Evolutionary conservation across 2,888 invertebrate genomes (phyloP), one percentile per base, ranked within the genome.

Genomic region (Bruchidius siliquastri): DNA sequence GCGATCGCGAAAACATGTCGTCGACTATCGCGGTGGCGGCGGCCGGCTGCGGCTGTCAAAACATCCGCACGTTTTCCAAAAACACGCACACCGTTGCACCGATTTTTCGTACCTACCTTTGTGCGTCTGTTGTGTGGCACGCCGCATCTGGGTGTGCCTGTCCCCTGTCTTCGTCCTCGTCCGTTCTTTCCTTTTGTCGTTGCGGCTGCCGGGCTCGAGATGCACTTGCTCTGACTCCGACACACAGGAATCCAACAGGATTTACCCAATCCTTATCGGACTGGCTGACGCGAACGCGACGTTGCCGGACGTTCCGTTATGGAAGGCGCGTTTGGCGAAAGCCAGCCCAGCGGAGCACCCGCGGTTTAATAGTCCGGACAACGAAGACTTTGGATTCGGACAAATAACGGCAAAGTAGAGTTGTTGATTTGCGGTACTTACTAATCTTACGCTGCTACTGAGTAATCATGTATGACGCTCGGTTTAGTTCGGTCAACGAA

Each of bases 111-210:
- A 84, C 85, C 84, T 84, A 88, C 89, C 88, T 89, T 89, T 89
- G 85, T 88, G 88, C 83, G 87, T 87, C 83, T 88, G 88, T 85
- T 88, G 88, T 86, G 89, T 88, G 80, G 88, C 88, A 85, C 89
- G 76, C 72, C 74, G 89, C 89, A 89, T 89, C 85, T 68, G 21
- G 22, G 68, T 21, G 68, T 49, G 49, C 49, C 73, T 75, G 70
- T 67, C 70, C 68, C n/a, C n/a, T 72, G 72, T n/a, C n/a, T 32
- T 67, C 70, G 67, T n/a, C n/a, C 67, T 69, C 69, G 72, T 68
- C 72, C 66, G 68, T 22, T 72, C 68, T 72, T 67, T 71, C 67
- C 18, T 71, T 32, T 66, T 71, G 21, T 0, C 67, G 3, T 2
- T 68, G 66, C 49, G 22, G 67, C 32, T 32, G n/a, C 18, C 66